Evolutionary conservation across 2,113 vertebrate species (phyloP).

Genomic region (Phaethon lepturus): DNA sequence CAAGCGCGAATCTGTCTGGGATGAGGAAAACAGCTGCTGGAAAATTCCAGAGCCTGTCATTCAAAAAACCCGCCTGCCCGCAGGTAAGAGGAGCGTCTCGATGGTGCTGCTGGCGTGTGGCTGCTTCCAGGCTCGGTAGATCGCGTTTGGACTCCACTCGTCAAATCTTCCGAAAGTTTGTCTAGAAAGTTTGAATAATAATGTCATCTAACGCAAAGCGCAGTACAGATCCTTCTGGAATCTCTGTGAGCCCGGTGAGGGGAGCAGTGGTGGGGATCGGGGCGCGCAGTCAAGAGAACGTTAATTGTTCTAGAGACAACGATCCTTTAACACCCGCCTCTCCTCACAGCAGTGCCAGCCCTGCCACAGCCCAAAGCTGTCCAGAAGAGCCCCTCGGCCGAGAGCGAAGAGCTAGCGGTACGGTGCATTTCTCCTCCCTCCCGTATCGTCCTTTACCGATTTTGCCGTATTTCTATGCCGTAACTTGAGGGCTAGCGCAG

Average conservation of each 20-base stretch:
- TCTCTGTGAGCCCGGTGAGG: too few species aligned
- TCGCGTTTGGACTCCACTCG: accelerated
- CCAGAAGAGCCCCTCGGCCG: slow-evolving; percentile 38
- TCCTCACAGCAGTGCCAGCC: slow-evolving; percentile 75
- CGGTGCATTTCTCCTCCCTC: background rate
- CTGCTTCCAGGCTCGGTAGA: background rate
- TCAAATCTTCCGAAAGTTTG: accelerated
- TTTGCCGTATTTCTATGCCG: background rate
- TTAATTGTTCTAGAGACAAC: accelerated
- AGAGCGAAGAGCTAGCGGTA: slow-evolving; percentile 74
- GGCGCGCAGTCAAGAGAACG: background rate
- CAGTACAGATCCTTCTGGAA: accelerated
- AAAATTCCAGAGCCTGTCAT: slow-evolving; percentile 83
- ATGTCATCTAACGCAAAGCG: accelerated
- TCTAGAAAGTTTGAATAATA: background rate
- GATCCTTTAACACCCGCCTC: background rate
- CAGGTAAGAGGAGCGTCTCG: slow-evolving; percentile 71
- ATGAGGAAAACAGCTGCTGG: slow-evolving; percentile 85
- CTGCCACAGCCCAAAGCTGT: slow-evolving; percentile 30
- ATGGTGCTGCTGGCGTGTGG: accelerated
- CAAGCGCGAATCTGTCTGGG: slow-evolving; percentile 81
- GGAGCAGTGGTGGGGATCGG: accelerated
- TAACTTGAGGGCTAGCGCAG: accelerated
- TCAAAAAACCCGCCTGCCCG: slow-evolving; percentile 83
- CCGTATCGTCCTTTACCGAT: accelerated